These are phyloP conservation scores for Acheta domesticus DNA, from an alignment of 2,888 invertebrate species.

Conservation along the genomic window DNA sequence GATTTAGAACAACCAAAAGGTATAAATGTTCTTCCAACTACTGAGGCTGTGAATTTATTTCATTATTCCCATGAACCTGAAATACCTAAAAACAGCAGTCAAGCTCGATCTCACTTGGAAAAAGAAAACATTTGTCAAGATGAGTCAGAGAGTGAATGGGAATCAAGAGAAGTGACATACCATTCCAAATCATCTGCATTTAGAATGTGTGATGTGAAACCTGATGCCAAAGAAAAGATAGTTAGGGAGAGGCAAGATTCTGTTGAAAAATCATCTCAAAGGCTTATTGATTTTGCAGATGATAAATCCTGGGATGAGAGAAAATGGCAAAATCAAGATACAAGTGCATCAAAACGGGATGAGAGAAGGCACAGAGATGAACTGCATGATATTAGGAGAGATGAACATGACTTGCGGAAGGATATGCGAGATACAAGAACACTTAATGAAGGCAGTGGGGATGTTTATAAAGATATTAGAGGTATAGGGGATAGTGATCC, in stretches of 20 bases:
- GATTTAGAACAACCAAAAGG: background rate
- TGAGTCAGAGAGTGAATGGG: background rate
- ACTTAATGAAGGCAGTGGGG: background rate
- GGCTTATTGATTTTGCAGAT: background rate
- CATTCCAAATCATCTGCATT: background rate
- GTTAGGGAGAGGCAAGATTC: background rate
- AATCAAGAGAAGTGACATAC: background rate
- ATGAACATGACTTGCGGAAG: background rate
- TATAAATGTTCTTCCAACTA: background rate
- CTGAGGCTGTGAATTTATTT: background rate
- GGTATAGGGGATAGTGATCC: constrained; percentile 22
- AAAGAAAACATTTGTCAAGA: background rate
- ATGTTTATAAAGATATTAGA: background rate
- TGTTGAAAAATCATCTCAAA: background rate
- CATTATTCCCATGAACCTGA: background rate
- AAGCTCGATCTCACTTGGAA: background rate
- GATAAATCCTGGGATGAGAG: background rate
- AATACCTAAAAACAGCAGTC: background rate
- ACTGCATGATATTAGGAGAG: background rate
- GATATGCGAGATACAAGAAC: background rate
- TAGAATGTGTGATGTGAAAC: constrained; percentile 11
- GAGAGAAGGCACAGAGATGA: background rate
- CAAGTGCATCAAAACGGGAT: background rate
- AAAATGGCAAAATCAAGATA: background rate
- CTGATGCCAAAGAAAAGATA: constrained; percentile 23